Conservation (phyloP, 2,888 invertebrate genomes). For the Mythimna impura region DNA sequence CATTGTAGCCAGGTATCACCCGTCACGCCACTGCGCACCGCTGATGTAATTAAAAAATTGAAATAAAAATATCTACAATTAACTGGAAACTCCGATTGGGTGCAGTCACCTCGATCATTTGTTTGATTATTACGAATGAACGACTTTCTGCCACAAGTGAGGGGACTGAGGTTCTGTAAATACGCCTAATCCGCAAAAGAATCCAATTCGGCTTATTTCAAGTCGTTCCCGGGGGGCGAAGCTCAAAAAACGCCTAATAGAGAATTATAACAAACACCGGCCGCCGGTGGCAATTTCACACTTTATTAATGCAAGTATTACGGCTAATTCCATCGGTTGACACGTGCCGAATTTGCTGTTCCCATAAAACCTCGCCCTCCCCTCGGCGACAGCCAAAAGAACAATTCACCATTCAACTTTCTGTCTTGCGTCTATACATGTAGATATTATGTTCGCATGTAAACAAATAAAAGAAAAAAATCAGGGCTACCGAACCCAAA, state of each 20-base stretch:
- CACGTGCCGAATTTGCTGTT: conserved; percentile 89
- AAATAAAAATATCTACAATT: conserved; percentile 59
- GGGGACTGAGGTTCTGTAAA: conserved; percentile 36
- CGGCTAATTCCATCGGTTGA: conserved; percentile 88
- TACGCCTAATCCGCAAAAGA: conserved; percentile 68
- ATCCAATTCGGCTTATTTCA: conserved; percentile 70
- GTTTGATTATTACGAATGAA: conserved; percentile 49
- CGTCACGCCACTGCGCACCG: conserved; percentile 70
- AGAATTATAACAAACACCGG: conserved; percentile 87
- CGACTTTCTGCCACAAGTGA: conserved; percentile 16
- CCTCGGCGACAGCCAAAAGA: conserved; percentile 63
- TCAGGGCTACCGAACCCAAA: conserved; percentile 63
- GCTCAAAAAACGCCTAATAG: conserved; percentile 82
- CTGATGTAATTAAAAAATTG: conserved; percentile 76
- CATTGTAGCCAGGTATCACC: conserved; percentile 71
- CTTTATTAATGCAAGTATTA: conserved; percentile 91
- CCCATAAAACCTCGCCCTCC: conserved; percentile 84
- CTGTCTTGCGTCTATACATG: conserved; percentile 66
- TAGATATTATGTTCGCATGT: conserved; percentile 65
- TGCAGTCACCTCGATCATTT: conserved; percentile 59
- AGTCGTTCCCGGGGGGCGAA: conserved; percentile 65
- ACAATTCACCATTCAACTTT: conserved; percentile 74
- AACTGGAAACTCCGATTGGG: conserved; percentile 55
- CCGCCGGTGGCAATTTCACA: conserved; percentile 89
- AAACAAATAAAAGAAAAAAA: conserved; percentile 51